Evolutionary conservation across 2,113 vertebrate genomes (phyloP).

Genomic region (Atractosteus spatula): DNA sequence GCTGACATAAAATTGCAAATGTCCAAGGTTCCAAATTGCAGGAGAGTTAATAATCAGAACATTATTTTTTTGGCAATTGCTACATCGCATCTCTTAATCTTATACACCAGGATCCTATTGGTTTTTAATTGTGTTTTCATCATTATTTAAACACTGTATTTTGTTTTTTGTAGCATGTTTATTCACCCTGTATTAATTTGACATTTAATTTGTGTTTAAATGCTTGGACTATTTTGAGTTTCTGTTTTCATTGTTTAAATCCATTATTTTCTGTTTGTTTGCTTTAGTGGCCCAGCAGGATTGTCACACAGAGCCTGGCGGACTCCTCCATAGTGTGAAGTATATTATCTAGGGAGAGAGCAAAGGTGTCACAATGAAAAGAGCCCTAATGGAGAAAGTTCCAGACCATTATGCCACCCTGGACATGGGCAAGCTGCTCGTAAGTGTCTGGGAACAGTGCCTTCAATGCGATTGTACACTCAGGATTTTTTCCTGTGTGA

Average conservation of each 20-base stretch:
- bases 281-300: constrained; percentile 32
- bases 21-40: too few species aligned
- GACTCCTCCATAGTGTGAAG: constrained; percentile 20
- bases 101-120: not conserved
- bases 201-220: constrained; percentile 9
- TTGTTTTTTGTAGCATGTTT: not conserved
- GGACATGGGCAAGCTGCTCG: constrained; percentile 13
- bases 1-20: too few species aligned
- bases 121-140: not conserved
- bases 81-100: too few species aligned
- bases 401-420: constrained; percentile 3
- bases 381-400: not conserved
- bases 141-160: not conserved
- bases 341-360: constrained; percentile 24
- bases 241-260: constrained; percentile 32
- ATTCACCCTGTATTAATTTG: not conserved
- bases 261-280: constrained; percentile 37
- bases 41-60: too few species aligned
- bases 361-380: constrained; percentile 16
- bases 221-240: constrained; percentile 13
- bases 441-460: constrained; percentile 20
- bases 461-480: too few species aligned
- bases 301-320: constrained; percentile 5
- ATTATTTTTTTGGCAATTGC: too few species aligned
- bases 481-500: too few species aligned